Percentiles rank a stretch among this genome's conserved stretches.
phyloP scores from a whole-genome alignment of 2,888 invertebrate species.

The Drosophila crucigera region DNA sequence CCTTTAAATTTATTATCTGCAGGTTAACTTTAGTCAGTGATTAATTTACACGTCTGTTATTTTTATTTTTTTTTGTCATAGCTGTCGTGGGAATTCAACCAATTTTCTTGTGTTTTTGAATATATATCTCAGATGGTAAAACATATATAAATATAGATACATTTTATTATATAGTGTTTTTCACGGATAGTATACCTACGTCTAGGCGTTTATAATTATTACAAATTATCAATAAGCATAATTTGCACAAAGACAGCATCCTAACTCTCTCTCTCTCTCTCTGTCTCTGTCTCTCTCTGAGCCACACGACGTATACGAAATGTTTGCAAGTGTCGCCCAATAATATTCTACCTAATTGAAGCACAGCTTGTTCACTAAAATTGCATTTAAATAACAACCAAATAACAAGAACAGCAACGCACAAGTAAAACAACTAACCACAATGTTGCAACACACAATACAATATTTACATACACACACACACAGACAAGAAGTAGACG shows the following conservation, averaged over 20 bases:
- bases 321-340: neutral
- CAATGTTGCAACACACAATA: conserved; percentile 14
- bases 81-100: neutral
- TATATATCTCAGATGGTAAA: neutral
- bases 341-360: neutral
- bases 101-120: neutral
- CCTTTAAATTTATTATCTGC: neutral
- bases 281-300: too few species aligned
- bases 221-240: too few species aligned
- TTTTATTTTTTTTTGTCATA: too few species aligned
- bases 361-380: neutral
- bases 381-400: neutral
- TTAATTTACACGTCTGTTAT: neutral
- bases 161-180: too few species aligned
- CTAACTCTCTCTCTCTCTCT: too few species aligned
- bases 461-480: neutral
- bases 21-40: neutral
- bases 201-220: too few species aligned
- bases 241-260: neutral
- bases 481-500: conserved; percentile 1
- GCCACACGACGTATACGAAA: neutral
- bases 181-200: too few species aligned
- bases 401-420: neutral
- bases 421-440: neutral
- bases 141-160: accelerated